Evolutionary conservation across 2,888 invertebrate species (phyloP).

Genomic region (Dolichopus griseipennis): DNA sequence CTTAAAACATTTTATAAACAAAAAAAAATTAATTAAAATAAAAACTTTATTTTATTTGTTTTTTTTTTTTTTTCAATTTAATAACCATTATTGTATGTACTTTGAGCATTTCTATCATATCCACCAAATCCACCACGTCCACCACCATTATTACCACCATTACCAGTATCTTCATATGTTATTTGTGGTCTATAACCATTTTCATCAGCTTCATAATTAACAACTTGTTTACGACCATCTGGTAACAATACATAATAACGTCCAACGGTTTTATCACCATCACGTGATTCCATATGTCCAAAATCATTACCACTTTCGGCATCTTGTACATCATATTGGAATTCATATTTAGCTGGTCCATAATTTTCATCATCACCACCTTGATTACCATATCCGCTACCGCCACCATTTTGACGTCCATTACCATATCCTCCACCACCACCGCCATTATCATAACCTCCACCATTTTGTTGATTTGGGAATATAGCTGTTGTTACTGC

Average conservation of each 20-base stretch:
- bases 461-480: constrained; percentile 26
- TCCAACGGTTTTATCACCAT: constrained; percentile 55
- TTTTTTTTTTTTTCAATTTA: background rate
- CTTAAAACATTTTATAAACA: too few relatives aligned
- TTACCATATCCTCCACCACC: constrained; percentile 23
- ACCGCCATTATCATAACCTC: constrained; percentile 20
- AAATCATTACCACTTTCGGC: constrained; percentile 56
- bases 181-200: constrained; percentile 60
- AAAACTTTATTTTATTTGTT: background rate
- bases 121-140: constrained; percentile 25
- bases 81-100: constrained; percentile 8
- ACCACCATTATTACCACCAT: constrained; percentile 29
- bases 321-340: constrained; percentile 59
- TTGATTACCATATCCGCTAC: constrained; percentile 23
- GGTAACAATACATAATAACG: constrained; percentile 58
- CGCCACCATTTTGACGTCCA: constrained; percentile 19
- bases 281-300: constrained; percentile 56
- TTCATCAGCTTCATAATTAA: constrained; percentile 60
- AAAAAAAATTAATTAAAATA: background rate
- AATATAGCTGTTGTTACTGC: constrained; percentile 47
- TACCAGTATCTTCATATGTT: constrained; percentile 54
- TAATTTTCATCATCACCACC: constrained; percentile 39
- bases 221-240: constrained; percentile 61
- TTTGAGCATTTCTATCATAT: constrained; percentile 34
- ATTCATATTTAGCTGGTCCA: constrained; percentile 61